Evolutionary conservation across 2,113 vertebrate species (phyloP).

Genomic region (Physeter macrocephalus): DNA sequence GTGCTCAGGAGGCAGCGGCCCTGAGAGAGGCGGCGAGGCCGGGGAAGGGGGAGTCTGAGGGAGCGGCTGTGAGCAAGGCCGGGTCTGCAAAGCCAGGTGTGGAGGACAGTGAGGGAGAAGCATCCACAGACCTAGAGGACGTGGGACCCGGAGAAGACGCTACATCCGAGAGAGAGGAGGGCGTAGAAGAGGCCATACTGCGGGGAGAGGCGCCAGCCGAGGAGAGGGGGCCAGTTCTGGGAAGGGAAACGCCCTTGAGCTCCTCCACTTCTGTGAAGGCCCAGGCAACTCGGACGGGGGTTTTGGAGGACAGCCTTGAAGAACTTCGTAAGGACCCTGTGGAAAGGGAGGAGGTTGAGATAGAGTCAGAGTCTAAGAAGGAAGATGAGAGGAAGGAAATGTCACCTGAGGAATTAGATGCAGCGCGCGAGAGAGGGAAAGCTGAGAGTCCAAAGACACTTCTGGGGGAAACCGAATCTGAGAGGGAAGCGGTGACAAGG

Average conservation of each 20-base stretch:
- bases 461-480: not conserved
- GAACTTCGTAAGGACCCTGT: not conserved
- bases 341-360: not conserved
- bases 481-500: not conserved
- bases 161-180: not conserved
- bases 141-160: rapidly evolving
- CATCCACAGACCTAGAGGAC: not conserved
- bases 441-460: not conserved
- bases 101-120: not conserved
- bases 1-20: not conserved
- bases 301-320: not conserved
- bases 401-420: not conserved
- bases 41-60: not conserved
- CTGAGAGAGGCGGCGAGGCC: rapidly evolving
- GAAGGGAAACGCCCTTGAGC: not conserved
- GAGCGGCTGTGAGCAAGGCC: rapidly evolving
- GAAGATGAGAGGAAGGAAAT: not conserved
- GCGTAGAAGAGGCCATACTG: not conserved
- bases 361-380: not conserved
- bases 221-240: not conserved
- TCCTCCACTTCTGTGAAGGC: not conserved
- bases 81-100: not conserved
- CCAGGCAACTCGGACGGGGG: rapidly evolving
- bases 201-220: not conserved
- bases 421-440: not conserved